Percentiles rank a stretch among this genome's conserved stretches.
Evolutionary conservation across 2,797 vertebrate genomes (phyloP).

Genomic region (Octomys mimax): DNA sequence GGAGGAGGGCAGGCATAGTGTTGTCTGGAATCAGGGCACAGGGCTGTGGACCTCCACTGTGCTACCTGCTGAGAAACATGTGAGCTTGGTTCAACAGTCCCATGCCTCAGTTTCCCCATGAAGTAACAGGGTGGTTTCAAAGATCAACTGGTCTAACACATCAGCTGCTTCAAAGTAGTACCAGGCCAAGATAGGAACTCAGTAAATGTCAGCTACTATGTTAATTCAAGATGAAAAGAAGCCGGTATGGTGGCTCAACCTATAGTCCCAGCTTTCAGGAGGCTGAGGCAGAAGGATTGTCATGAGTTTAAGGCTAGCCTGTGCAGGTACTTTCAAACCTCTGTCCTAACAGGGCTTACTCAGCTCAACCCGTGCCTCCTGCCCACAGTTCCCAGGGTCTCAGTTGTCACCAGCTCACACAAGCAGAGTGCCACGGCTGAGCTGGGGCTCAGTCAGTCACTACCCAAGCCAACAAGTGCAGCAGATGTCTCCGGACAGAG

Average conservation of each 20-base stretch:
- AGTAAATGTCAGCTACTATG: not conserved
- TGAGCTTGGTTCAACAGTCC: not conserved
- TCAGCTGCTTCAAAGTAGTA: constrained; percentile 23
- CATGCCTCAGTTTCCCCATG: not conserved
- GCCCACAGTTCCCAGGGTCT: not conserved
- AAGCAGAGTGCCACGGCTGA: not conserved
- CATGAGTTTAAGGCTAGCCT: not conserved
- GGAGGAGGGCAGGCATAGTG: not conserved
- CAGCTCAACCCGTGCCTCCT: not conserved
- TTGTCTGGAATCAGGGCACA: not conserved
- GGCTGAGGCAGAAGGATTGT: not conserved
- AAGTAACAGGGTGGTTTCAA: not conserved
- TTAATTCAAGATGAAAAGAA: constrained; percentile 1
- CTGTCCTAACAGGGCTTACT: not conserved
- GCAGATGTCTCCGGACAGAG: not conserved
- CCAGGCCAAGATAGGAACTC: not conserved
- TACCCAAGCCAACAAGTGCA: not conserved
- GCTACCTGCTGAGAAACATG: not conserved
- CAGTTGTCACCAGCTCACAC: not conserved
- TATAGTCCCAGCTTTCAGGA: not conserved
- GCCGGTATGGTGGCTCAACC: not conserved
- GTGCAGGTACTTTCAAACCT: not conserved
- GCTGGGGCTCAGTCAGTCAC: constrained; percentile 18
- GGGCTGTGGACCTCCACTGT: not conserved
- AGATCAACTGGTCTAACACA: not conserved